Evolutionary conservation across 2,888 invertebrate species (phyloP), one percentile per base, ranked within the genome.

Genomic region (Megalurothrips usitatus): DNA sequence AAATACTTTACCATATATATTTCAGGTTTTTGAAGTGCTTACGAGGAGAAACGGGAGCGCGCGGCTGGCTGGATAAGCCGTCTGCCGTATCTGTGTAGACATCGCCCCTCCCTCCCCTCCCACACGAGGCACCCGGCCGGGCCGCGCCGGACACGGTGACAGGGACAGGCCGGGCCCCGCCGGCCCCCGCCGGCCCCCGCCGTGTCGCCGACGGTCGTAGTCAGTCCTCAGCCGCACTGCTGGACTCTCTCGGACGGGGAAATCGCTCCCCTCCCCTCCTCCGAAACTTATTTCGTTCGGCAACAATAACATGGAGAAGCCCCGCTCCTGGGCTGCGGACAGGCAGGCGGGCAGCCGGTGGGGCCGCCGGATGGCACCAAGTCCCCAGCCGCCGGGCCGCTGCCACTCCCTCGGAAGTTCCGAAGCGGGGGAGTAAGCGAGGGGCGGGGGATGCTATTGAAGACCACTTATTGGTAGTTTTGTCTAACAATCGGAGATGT

Each of bases 141-240:
- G 34, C 3, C 2, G 1, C 19, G 58, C 0, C 58, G 11, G 14
- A 58, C 58, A 58, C 19, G 6, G 58, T 58, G 58, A 26, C 68
- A 23, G 26, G 34, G 14, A 11, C 23, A n/a, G 63, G 58, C 58
- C 2, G 63, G 63, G 63, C 63, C 63, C 14, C 52, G 2, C 52
- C 6, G 63, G 68, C 52, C 52, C 14, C 1, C 52, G 52, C 1
- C 23, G 23, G 26, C 68, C 9, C 68, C 12, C 26, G 26, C 68
- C 19, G 68, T 68, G 34, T 68, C n/a, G n/a, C n/a, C n/a, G 68
- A 75, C 68, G 26, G 68, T 68, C 23, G 68, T 68, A 68, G 68
- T 23, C 68, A 26, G 68, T 75, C 68, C 68, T 75, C 68, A 26
- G 68, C 68, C 68, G 8, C 14, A 75, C 68, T 23, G 68, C 19